These are phyloP conservation scores for Phrynosoma blainvillii DNA, from an alignment of 2,113 vertebrate species.

Conservation along the genomic window DNA sequence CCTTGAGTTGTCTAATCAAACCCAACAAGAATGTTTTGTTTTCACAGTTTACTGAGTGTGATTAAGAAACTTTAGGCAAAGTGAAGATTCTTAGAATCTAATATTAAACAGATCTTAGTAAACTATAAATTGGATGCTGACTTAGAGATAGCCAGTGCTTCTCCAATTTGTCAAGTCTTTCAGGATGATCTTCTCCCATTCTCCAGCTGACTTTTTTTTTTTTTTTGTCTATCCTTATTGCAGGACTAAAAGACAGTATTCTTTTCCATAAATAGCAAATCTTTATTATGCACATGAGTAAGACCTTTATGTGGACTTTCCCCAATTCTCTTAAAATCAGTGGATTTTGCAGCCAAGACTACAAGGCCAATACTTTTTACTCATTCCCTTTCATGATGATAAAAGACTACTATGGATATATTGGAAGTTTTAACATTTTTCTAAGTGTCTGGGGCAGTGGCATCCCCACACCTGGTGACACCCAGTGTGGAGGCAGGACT, in stretches of 20 bases:
- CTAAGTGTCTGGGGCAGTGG: too few species aligned
- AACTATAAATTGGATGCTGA: neutral
- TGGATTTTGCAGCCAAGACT: neutral
- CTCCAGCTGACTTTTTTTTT: neutral
- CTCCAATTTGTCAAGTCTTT: neutral
- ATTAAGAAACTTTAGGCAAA: slow-evolving; percentile 13
- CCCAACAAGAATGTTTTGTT: neutral
- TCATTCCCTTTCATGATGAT: neutral
- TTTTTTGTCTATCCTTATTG: neutral
- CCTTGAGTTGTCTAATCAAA: neutral
- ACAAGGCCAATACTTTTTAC: neutral
- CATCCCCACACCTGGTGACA: too few species aligned
- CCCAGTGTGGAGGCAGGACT: too few species aligned
- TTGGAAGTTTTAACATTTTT: neutral
- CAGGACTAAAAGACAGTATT: neutral
- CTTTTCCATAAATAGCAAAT: neutral
- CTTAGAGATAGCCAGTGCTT: neutral
- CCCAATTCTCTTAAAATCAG: neutral
- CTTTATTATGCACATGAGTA: neutral
- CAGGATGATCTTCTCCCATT: neutral
- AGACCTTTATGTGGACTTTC: neutral
- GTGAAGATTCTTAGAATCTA: neutral
- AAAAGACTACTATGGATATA: neutral
- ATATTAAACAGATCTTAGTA: neutral
- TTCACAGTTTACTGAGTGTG: neutral